Conservation (phyloP, 1,140 invertebrate genomes). For the Drosophila serrata region DNA sequence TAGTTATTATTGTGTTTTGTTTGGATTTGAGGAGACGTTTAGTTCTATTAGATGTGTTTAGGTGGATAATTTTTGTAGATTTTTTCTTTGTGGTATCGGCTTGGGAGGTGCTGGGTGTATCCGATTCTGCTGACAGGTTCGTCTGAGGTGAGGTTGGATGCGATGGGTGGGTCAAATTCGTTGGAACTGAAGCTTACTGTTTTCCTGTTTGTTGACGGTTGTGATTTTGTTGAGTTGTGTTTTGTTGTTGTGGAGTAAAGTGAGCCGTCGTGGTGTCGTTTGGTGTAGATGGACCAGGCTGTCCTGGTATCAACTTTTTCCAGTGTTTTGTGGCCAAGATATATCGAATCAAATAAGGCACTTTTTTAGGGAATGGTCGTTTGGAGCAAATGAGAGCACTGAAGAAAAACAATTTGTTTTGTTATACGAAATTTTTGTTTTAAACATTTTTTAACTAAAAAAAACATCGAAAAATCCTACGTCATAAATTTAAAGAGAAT, state of each 20-base stretch:
- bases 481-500: too few species aligned
- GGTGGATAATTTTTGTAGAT: not conserved
- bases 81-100: not conserved
- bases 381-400: too few species aligned
- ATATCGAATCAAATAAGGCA: too few species aligned
- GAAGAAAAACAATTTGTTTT: too few species aligned
- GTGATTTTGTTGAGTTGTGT: not conserved
- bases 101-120: not conserved
- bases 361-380: too few species aligned
- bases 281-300: not conserved
- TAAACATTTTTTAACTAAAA: too few species aligned
- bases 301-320: not conserved
- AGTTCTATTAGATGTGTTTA: slow-evolving; percentile 3
- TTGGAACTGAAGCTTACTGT: not conserved
- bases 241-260: too few species aligned
- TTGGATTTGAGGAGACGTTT: not conserved
- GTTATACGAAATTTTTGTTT: too few species aligned
- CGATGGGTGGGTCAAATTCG: too few species aligned
- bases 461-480: too few species aligned
- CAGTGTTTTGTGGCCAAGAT: too few species aligned
- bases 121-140: not conserved
- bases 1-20: not conserved
- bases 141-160: not conserved
- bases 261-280: not conserved
- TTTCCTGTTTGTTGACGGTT: not conserved